These are phyloP conservation scores for Stichopus chloronotus DNA, from an alignment of 35 echinoderm and acorn worm species.

Conservation along the genomic window DNA sequence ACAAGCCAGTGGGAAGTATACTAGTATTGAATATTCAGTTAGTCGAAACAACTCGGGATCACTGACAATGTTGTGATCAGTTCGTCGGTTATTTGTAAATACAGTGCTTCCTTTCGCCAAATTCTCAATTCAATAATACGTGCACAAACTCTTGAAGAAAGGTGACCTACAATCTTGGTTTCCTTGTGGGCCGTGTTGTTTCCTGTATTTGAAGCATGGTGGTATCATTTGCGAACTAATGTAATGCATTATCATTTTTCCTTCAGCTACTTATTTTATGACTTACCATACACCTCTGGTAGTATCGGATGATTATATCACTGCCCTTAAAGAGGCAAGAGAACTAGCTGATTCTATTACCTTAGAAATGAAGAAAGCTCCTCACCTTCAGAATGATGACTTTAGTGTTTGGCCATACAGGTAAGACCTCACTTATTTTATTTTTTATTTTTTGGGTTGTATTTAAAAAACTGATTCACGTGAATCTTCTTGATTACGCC, in stretches of 20 bases:
- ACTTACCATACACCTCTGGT: slow-evolving; percentile 88
- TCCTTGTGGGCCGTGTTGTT: no score
- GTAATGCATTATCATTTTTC: background rate
- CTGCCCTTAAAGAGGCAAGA: slow-evolving; percentile 66
- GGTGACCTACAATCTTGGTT: no score
- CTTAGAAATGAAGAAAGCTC: slow-evolving; percentile 58
- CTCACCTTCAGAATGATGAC: slow-evolving; percentile 45
- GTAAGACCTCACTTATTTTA: slow-evolving; percentile 30
- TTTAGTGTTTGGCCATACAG: slow-evolving; percentile 93
- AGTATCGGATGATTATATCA: slow-evolving; percentile 77
- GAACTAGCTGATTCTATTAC: slow-evolving; percentile 70
- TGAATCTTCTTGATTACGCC: background rate
- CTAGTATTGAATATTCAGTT: no score
- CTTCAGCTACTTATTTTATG: slow-evolving; percentile 89
- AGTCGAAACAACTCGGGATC: no score
- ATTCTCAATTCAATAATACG: no score
- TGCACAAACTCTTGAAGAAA: no score
- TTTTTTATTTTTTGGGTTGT: background rate
- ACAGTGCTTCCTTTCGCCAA: no score
- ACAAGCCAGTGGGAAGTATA: no score
- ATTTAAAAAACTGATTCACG: background rate
- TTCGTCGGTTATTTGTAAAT: no score
- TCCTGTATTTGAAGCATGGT: no score
- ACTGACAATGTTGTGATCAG: no score
- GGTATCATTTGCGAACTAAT: no score